These are phyloP conservation scores for Luscinia megarhynchos DNA, from an alignment of 2,797 vertebrate species.

Conservation along the genomic window DNA sequence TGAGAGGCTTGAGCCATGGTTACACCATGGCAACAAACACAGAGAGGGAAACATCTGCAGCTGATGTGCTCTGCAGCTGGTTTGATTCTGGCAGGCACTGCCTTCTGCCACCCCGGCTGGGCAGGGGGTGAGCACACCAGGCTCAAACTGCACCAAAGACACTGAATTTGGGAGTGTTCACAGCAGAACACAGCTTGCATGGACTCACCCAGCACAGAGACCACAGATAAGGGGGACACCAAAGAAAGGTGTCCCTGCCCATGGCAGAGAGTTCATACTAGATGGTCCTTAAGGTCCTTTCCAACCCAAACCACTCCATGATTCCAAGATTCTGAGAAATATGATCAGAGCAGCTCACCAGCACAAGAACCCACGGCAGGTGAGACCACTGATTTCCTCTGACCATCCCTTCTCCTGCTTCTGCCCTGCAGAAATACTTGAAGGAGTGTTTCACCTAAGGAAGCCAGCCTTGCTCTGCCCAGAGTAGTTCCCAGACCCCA, in stretches of 20 bases:
- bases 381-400: background rate
- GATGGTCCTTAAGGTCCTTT: background rate
- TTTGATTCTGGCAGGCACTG: background rate
- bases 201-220: background rate
- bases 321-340: background rate
- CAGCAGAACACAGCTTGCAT: background rate
- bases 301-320: background rate
- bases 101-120: background rate
- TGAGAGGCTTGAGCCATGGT: background rate
- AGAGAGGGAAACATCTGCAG: background rate
- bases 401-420: background rate
- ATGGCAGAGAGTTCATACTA: background rate
- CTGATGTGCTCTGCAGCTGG: background rate
- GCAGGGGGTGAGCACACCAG: background rate
- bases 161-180: background rate
- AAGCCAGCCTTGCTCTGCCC: background rate
- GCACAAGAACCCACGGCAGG: background rate
- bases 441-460: background rate
- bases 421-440: background rate
- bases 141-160: background rate
- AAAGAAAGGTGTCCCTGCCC: background rate
- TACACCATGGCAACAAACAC: fast-evolving
- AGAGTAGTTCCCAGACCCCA: background rate
- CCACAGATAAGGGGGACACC: background rate
- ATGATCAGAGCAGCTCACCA: background rate